phyloP scores from a whole-genome alignment of 2,797 vertebrate species.

The Pangasius sanitwongsei region DNA sequence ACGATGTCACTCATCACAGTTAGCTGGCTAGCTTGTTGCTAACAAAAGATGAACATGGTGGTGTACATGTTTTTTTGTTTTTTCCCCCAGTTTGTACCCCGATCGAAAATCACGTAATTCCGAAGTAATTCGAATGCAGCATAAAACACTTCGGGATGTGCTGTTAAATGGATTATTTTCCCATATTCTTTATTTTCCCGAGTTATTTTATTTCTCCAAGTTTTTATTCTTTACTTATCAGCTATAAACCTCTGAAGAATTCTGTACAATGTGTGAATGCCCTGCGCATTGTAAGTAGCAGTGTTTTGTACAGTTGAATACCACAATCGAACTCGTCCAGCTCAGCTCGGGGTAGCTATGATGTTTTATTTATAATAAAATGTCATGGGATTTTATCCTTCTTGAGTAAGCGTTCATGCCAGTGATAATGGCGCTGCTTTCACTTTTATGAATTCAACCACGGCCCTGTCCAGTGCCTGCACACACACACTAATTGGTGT shows the following conservation, averaged over 20 bases:
- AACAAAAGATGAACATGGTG: background rate
- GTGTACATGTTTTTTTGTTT: background rate
- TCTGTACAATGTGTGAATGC: background rate
- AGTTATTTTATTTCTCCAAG: too few relatives aligned
- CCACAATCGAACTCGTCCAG: background rate
- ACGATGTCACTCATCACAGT: background rate
- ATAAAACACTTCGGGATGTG: background rate
- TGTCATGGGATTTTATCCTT: conserved; percentile 15
- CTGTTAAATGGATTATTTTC: too few relatives aligned
- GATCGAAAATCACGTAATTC: background rate
- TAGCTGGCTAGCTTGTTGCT: background rate
- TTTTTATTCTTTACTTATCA: background rate
- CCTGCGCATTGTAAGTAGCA: background rate
- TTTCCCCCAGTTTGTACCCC: background rate
- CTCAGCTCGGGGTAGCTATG: background rate
- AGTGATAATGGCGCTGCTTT: conserved; percentile 61
- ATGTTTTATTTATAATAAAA: conserved; percentile 34
- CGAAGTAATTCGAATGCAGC: background rate
- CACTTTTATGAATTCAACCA: conserved; percentile 76
- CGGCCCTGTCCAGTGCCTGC: conserved; percentile 65
- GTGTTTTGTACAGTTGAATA: background rate
- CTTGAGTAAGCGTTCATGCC: conserved; percentile 20
- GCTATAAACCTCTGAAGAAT: background rate
- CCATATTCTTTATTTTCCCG: too few relatives aligned
- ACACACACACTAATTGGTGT: conserved; percentile 75